phyloP scores from a whole-genome alignment of 2,888 invertebrate species.

The Orthosia gracilis region DNA sequence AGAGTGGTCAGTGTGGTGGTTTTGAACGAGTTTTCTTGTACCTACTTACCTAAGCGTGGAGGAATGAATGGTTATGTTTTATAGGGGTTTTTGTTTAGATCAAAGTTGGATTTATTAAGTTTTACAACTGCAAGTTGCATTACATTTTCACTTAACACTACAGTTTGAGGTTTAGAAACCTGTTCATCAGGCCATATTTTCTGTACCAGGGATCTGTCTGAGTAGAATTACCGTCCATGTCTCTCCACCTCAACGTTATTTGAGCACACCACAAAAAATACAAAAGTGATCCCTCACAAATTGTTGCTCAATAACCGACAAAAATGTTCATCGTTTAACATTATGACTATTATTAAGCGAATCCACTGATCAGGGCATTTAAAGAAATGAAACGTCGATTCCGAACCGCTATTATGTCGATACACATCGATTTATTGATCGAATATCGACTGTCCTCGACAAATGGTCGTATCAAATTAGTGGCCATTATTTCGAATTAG shows the following conservation, averaged over 20 bases:
- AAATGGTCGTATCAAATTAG: conserved; percentile 90
- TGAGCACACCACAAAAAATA: conserved; percentile 62
- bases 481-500: conserved; percentile 90
- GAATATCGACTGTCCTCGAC: conserved; percentile 90
- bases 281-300: conserved; percentile 69
- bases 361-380: conserved; percentile 90
- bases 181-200: background rate
- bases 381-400: conserved; percentile 91
- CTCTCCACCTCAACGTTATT: conserved; percentile 37
- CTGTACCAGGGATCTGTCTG: background rate
- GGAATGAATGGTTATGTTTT: conserved; percentile 1
- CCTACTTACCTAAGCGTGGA: background rate
- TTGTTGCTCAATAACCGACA: conserved; percentile 74
- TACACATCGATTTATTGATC: conserved; percentile 91
- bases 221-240: conserved; percentile 19
- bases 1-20: conserved; percentile 62
- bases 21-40: conserved; percentile 36
- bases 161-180: background rate
- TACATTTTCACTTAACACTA: background rate
- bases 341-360: conserved; percentile 90
- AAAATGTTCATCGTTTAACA: conserved; percentile 86
- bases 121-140: background rate
- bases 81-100: background rate
- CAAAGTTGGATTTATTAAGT: background rate
- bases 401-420: conserved; percentile 87